These are phyloP conservation scores for Drosophila ohnishii DNA, from an alignment of 1,140 invertebrate species.

Conservation along the genomic window DNA sequence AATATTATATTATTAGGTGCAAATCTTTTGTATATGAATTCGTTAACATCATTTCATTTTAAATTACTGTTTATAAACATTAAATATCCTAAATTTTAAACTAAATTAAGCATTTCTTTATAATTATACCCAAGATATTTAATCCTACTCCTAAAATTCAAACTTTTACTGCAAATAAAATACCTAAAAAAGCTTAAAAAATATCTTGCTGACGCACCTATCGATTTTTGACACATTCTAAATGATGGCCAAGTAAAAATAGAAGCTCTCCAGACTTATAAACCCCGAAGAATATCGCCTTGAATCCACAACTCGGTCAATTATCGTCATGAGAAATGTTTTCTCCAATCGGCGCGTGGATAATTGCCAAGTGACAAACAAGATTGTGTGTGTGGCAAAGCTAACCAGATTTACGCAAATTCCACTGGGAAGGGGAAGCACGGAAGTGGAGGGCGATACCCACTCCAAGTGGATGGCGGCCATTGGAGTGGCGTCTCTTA, in stretches of 20 bases:
- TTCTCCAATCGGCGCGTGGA: conserved; percentile 21
- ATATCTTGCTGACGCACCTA: neutral
- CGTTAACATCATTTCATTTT: too few species aligned
- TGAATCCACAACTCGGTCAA: conserved; percentile 23
- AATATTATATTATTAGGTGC: too few species aligned
- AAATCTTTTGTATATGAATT: too few species aligned
- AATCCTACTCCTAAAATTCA: too few species aligned
- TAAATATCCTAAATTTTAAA: too few species aligned
- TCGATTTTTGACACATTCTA: conserved; percentile 15
- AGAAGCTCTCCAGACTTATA: conserved; percentile 3
- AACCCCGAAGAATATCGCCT: conserved; percentile 8
- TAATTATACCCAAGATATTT: too few species aligned
- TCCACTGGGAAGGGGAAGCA: neutral
- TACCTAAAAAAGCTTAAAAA: neutral
- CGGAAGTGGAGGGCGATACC: neutral
- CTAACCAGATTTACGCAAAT: conserved; percentile 34
- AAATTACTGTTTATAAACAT: too few species aligned
- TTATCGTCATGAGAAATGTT: conserved; percentile 44
- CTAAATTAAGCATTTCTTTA: too few species aligned
- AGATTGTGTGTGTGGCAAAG: conserved; percentile 14
- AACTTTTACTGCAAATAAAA: too few species aligned
- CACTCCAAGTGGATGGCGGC: conserved; percentile 23
- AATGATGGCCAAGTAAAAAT: conserved; percentile 2
- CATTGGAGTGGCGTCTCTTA: conserved; percentile 29
- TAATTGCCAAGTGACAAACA: conserved; percentile 48